Percentiles rank a stretch among this genome's conserved stretches.
Evolutionary conservation across 2,797 vertebrate species (phyloP).

Genomic region (Phoeniculus purpureus): DNA sequence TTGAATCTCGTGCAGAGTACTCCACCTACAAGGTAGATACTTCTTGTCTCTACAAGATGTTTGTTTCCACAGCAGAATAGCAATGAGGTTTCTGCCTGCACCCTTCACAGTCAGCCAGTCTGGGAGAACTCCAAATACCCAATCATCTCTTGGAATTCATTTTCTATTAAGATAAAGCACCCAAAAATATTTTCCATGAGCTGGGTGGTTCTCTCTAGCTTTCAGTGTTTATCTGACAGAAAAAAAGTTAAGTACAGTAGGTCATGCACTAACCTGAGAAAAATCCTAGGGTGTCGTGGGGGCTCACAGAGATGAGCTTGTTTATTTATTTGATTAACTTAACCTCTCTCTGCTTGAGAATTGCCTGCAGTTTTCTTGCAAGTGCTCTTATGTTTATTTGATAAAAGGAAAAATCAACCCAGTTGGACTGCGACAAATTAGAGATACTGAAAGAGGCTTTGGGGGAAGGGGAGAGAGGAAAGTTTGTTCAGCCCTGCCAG

Average conservation of each 20-base stretch:
- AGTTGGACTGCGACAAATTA: background rate
- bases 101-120: slow-evolving; percentile 3
- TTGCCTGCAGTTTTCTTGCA: background rate
- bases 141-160: slow-evolving; percentile 43
- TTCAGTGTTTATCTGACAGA: slow-evolving; percentile 40
- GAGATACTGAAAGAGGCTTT: slow-evolving; percentile 35
- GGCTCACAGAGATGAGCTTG: background rate
- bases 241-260: slow-evolving; percentile 22
- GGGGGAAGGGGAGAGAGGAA: background rate
- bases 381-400: slow-evolving; percentile 21
- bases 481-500: slow-evolving; percentile 49
- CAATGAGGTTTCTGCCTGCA: slow-evolving; percentile 52
- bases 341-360: background rate
- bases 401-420: slow-evolving; percentile 8
- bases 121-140: slow-evolving; percentile 50
- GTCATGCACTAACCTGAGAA: slow-evolving; percentile 6
- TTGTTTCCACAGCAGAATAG: slow-evolving; percentile 56
- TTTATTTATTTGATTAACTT: slow-evolving; percentile 38
- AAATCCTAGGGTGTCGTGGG: background rate
- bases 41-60: slow-evolving; percentile 46
- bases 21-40: slow-evolving; percentile 36
- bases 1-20: background rate
- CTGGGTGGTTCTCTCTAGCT: slow-evolving; percentile 21
- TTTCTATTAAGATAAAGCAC: slow-evolving; percentile 40
- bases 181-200: slow-evolving; percentile 56